Evolutionary conservation across 2,888 invertebrate species (phyloP).

Genomic region (Phengaris arion): DNA sequence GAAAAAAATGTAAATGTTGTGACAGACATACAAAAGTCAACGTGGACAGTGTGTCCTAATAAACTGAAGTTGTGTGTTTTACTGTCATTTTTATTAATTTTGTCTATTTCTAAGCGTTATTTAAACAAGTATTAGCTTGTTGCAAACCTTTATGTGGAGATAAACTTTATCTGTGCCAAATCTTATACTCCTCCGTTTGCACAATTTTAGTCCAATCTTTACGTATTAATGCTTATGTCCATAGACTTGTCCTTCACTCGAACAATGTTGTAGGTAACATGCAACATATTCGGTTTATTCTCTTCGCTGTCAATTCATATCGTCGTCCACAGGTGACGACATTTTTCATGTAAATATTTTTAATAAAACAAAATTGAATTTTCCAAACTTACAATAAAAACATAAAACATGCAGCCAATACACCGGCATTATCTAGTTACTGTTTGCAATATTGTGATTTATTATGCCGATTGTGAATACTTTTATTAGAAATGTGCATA

Average conservation of each 20-base stretch:
- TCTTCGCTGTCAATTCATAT: not conserved
- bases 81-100: too few relatives aligned
- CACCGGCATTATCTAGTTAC: conserved; percentile 12
- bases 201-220: not conserved
- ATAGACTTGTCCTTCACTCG: too few relatives aligned
- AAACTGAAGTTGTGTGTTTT: too few relatives aligned
- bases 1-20: too few relatives aligned
- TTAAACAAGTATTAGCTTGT: too few relatives aligned
- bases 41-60: too few relatives aligned
- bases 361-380: conserved; percentile 35
- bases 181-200: not conserved
- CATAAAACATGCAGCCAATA: conserved; percentile 6
- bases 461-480: not conserved
- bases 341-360: conserved; percentile 47
- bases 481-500: conserved; percentile 5
- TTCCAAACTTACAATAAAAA: conserved; percentile 8
- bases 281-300: not conserved
- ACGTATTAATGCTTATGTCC: too few relatives aligned
- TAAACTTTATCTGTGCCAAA: too few relatives aligned
- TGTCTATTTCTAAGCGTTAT: too few relatives aligned
- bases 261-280: too few relatives aligned
- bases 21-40: too few relatives aligned
- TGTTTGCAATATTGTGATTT: not conserved
- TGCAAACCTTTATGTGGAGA: too few relatives aligned
- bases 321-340: not conserved